Conservation (phyloP, 2,888 invertebrate species). For the Tenthredo notha region DNA sequence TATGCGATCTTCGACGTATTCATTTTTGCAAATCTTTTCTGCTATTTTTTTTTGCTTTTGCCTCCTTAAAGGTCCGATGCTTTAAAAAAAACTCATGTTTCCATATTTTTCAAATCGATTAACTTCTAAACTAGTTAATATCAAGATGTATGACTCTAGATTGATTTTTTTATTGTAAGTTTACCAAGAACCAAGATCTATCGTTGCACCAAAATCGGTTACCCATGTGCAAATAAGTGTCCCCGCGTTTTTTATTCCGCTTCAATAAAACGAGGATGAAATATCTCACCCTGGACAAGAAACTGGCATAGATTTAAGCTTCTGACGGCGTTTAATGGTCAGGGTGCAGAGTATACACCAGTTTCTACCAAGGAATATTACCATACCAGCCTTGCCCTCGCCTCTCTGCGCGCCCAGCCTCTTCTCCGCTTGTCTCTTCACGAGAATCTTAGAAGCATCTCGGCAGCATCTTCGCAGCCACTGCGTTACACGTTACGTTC, state of each 20-base stretch:
- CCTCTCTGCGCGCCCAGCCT: slow-evolving; percentile 12
- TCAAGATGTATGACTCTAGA: too few relatives aligned
- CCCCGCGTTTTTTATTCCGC: neutral
- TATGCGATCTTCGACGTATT: neutral
- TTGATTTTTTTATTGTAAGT: too few relatives aligned
- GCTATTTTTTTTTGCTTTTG: neutral
- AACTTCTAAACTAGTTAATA: too few relatives aligned
- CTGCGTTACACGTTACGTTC: slow-evolving; percentile 43
- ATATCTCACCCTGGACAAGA: slow-evolving; percentile 13
- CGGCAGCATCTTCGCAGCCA: slow-evolving; percentile 47
- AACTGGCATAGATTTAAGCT: slow-evolving; percentile 15
- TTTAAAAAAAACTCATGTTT: too few relatives aligned
- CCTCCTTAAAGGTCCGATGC: too few relatives aligned
- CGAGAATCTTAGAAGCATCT: slow-evolving; percentile 38
- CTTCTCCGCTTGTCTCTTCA: slow-evolving; percentile 44
- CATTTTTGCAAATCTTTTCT: neutral
- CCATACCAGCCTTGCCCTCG: slow-evolving; percentile 47
- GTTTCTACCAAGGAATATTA: slow-evolving; percentile 28
- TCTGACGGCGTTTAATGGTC: slow-evolving; percentile 34
- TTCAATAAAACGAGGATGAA: neutral
- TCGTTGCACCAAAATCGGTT: too few relatives aligned
- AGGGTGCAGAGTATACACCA: slow-evolving; percentile 26
- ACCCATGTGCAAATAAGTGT: too few relatives aligned
- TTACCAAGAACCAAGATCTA: too few relatives aligned
- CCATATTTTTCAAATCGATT: too few relatives aligned